Evolutionary conservation across 2,888 invertebrate genomes (phyloP), one percentile per base, ranked within the genome.

Genomic region (Stegophylla sp.): DNA sequence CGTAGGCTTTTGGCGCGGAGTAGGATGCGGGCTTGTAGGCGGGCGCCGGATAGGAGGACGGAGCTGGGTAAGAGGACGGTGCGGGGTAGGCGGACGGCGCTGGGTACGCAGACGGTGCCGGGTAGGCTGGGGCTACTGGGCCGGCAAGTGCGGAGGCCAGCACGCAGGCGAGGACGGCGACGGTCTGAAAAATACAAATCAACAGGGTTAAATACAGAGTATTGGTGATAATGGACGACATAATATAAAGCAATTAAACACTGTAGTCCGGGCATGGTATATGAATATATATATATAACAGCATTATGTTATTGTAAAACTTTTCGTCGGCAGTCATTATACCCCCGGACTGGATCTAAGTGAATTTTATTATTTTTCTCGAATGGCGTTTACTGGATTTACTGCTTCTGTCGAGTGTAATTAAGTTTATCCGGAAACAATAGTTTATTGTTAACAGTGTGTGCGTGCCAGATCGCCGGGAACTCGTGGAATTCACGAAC

Each of bases 11-110:
- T 1, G 79, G 79, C 34, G 79, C 79, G 3, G 79, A 79, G 51
- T 79, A 79, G 13, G 79, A 59, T 13, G 75, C 75, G 15, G 79
- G 79, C 17, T 79, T 79, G 79, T 79, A 79, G 17, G 79, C 79
- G 13, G 64, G 43, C 63, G 63, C 66, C 51, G 84, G 84, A 43
- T 66, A 66, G 20, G 66, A 41, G 41, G 66, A 34, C 12, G 66
- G 66, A 41, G 64, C 64, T 41, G 69, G 48, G 71, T 67, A 67
- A 12, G 77, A 45, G 1, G 71, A 71, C 9, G 77, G 77, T 23
- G 77, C 66, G 48, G 77, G 59, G 77, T 77, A 77, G 0, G 66
- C 66, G 1, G 76, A 64, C 17, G 64, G 75, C 64, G 75, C 64
- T 66, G 75, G 64, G 53, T 74, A 73, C 34, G 76, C 76, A 15